These are phyloP conservation scores for Propsilocerus akamusi DNA, from an alignment of 1,140 invertebrate genomes.

Conservation along the genomic window DNA sequence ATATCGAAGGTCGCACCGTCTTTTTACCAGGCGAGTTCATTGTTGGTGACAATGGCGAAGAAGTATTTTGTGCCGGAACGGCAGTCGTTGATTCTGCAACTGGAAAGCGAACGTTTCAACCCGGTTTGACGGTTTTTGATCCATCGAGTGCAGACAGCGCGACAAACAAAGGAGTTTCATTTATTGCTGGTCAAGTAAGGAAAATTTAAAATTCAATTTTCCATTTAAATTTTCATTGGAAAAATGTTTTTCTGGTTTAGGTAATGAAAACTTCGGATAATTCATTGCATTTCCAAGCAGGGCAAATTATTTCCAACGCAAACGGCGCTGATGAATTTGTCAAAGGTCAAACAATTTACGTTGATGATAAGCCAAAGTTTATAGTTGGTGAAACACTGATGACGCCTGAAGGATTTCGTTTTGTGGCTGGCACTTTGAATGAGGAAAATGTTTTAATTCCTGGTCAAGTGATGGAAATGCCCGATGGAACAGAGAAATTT, in stretches of 20 bases:
- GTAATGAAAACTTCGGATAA: background rate
- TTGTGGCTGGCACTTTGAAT: slow-evolving; percentile 37
- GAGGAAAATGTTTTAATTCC: slow-evolving; percentile 32
- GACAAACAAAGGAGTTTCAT: slow-evolving; percentile 39
- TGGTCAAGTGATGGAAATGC: slow-evolving; percentile 44
- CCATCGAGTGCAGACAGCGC: slow-evolving; percentile 13
- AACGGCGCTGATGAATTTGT: slow-evolving; percentile 40
- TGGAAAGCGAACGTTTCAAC: slow-evolving; percentile 43
- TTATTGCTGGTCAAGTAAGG: slow-evolving; percentile 48
- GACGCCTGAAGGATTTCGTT: slow-evolving; percentile 41
- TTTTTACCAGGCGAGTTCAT: slow-evolving; percentile 49
- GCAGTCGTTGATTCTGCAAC: slow-evolving; percentile 39
- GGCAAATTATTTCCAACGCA: slow-evolving; percentile 47
- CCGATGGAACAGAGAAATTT: slow-evolving; percentile 32
- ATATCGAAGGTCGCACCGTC: slow-evolving; percentile 39
- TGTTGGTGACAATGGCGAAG: slow-evolving; percentile 40
- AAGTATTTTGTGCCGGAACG: slow-evolving; percentile 50
- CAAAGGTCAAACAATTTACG: slow-evolving; percentile 42
- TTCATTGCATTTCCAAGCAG: slow-evolving; percentile 20
- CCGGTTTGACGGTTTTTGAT: slow-evolving; percentile 40
- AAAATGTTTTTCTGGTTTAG: too few relatives aligned
- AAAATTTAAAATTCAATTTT: slow-evolving; percentile 32
- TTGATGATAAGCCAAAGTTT: slow-evolving; percentile 36
- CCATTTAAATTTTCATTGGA: too few relatives aligned
- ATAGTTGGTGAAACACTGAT: slow-evolving; percentile 43